Evolutionary conservation across 2,797 vertebrate species (phyloP), one percentile per base, ranked within the genome.

Genomic region (Hyperoplus lanceolatus): DNA sequence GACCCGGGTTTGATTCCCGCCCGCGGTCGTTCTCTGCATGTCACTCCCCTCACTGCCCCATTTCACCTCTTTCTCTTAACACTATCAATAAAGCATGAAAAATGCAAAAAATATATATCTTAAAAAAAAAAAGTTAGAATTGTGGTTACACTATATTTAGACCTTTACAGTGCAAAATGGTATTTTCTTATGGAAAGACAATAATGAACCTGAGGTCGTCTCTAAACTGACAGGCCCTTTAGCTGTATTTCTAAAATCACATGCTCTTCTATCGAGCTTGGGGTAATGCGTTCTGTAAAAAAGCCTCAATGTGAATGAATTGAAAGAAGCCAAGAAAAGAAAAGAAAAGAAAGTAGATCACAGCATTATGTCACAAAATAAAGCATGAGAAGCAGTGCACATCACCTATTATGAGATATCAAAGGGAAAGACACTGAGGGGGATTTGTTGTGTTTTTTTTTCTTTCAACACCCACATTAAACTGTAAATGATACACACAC

Each of bases 301-400:
- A n/a, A 13, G 42, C 73, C 38, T 51, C 42, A 70, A 80, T 38
- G 29, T 14, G 38, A 56, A 73, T 43, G 13, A 79, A 77, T 15
- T 39, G 15, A 80, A 68, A 71, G 43, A 65, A 79, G 54, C 11
- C 55, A 54, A 29, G 29, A 29, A 29, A 3, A 29, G 29, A 29
- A 29, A 29, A 29, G 29, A 29, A 29, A 29, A 29, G 2, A 29
- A 29, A 29, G 2, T 29, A 29, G 72, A 77, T 72, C 48, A 66
- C 3, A 12, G 67, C 42, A 78, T 70, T 79, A 70, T 78, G 55
- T 87, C 63, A 67, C 38, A 65, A 60, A 73, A 70, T 63, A 55
- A 68, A 66, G 51, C 36, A 55, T 13, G 38, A 21, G 58, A 77
- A 62, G 38, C 39, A 58, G 45, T 68, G 36, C n/a, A 49, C 59